Evolutionary conservation across 2,888 invertebrate genomes (phyloP), one percentile per base, ranked within the genome.

Genomic region (Epirrhoe alternata): DNA sequence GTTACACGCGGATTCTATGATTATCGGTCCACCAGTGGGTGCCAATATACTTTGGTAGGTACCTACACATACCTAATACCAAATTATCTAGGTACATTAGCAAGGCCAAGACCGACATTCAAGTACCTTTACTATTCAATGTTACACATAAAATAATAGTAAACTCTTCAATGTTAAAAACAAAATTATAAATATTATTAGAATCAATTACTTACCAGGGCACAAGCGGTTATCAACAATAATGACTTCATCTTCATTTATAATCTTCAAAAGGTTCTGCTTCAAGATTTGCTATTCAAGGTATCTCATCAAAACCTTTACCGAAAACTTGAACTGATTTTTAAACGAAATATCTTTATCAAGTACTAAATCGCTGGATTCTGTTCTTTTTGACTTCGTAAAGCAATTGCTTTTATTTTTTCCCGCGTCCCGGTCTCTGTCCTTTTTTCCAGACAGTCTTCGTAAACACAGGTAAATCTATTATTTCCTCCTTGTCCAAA

Each of bases 171-270:
- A 10, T 10, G 4, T 8, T n/a, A 42, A 10, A 42, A 4, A 2
- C 45, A 14, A n/a, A 14, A 14, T 16, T 1, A 47, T 24, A 50
- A 58, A 5, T 12, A 24, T 5, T 8, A 51, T 61, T 62, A 61
- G 57, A 35, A 63, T 45, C 45, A 68, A 49, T 31, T 63, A 31
- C 80, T 76, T 51, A 81, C 81, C 79, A 79, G 49, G 35, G 75
- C 38, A 60, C 71, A 50, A 47, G 60, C 66, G 10, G 63, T 24
- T n/a, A 75, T 47, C 8, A 73, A 24, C 10, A 74, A 64, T 10
- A 70, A 50, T 10, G 57, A 66, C 74, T 74, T 77, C 78, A 78
- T 82, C 53, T 73, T 68, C 51, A 66, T 10, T 59, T 53, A n/a
- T 49, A 69, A 8, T 8, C 24, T 24, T 24, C 24, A 24, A 24